Evolutionary conservation across 2,888 invertebrate genomes (phyloP), one percentile per base, ranked within the genome.

Genomic region (Enoplolaimus lenunculus): DNA sequence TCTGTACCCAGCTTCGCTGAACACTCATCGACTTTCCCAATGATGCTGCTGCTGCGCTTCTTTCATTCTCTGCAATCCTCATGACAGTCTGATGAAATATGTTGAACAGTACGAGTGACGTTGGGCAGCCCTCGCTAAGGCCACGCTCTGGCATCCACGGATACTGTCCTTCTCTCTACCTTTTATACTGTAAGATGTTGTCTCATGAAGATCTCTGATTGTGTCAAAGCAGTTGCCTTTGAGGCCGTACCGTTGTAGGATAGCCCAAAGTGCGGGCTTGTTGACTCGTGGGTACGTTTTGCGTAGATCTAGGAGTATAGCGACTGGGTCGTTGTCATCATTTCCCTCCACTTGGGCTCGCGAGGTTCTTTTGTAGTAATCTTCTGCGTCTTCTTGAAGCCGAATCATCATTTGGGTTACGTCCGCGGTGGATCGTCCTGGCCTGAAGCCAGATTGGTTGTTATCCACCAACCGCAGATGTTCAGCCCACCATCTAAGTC

Each of bases 11-110:
- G 57, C 57, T 16, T n/a, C 57, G n/a, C 16, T 16, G 57, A n/a
- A 57, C n/a, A 21, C 57, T n/a, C 57, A 57, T n/a, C 16, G 57
- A 21, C 16, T 57, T 57, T 16, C n/a, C n/a, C n/a, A n/a, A 21
- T 16, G 16, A n/a, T 16, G 57, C 57, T 21, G 57, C 57, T 16
- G 57, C 57, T 57, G 16, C 57, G 57, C n/a, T 16, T 57, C 57
- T 57, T 16, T 16, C 57, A 57, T 21, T 16, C n/a, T 57, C 16
- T 21, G 57, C 57, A 21, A 21, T 16, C 16, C 57, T 16, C 57
- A 57, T 57, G 57, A 57, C 57, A 57, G 57, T n/a, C n/a, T 57
- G 57, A n/a, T 57, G 57, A n/a, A 57, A 57, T 57, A 57, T 57
- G 57, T 57, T 57, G n/a, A 57, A 57, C 57, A 57, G 57, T 16